A percentile compares a stretch with the other conserved stretches of the same genome.
Conservation (phyloP, 1,140 invertebrate genomes). For the Ganaspis sp. region DNA sequence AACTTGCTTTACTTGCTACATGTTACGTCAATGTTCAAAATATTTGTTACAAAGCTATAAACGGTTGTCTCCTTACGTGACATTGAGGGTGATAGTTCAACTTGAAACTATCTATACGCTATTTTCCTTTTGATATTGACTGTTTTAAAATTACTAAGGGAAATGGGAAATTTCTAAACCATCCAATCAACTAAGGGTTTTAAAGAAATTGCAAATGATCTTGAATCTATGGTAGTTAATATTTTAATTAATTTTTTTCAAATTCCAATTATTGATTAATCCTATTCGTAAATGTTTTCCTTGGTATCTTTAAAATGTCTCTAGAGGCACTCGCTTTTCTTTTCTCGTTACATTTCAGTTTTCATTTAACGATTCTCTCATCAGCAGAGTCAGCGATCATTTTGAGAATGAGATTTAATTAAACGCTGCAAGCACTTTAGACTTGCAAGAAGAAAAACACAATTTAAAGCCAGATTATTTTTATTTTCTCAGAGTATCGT, state of each 20-base stretch:
- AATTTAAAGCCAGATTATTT: neutral
- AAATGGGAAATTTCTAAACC: too few species aligned
- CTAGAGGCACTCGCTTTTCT: neutral
- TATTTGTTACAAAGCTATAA: neutral
- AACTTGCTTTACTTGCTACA: neutral
- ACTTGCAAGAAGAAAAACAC: neutral
- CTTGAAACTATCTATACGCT: neutral
- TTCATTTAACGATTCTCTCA: neutral
- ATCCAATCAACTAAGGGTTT: too few species aligned
- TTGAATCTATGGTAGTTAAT: too few species aligned
- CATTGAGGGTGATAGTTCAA: neutral
- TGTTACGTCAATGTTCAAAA: neutral
- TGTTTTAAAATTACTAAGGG: neutral
- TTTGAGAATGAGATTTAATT: conserved; percentile 18
- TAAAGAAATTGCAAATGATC: too few species aligned
- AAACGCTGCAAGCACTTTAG: neutral
- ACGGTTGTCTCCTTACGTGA: neutral
- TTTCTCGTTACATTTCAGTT: neutral
- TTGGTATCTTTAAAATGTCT: neutral
- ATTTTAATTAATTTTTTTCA: too few species aligned
- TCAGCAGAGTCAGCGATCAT: neutral
- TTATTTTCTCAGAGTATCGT: neutral
- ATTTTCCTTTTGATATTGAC: too few species aligned
- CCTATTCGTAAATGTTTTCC: too few species aligned
- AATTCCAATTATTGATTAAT: too few species aligned